Evolutionary conservation across 1,140 invertebrate genomes (phyloP).

Genomic region (Thaumetopoea pityocampa): DNA sequence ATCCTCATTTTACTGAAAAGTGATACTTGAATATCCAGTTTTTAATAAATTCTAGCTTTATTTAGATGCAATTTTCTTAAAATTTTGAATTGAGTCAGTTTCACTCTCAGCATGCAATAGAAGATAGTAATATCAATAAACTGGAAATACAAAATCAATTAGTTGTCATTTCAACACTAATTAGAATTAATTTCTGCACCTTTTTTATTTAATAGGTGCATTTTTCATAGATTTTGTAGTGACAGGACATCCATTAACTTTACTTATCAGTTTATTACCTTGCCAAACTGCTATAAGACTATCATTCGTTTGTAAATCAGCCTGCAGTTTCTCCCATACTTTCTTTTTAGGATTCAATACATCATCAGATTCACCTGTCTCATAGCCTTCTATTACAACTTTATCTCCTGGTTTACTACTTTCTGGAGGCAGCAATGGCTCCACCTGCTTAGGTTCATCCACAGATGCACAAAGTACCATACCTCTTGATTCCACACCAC

Average conservation of each 20-base stretch:
- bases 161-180: too few species aligned
- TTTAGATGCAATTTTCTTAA: too few species aligned
- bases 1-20: too few species aligned
- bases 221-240: slow-evolving; percentile 82
- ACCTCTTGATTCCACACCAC: slow-evolving; percentile 91
- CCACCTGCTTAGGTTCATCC: slow-evolving; percentile 87
- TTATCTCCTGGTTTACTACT: slow-evolving; percentile 86
- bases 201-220: slow-evolving; percentile 85
- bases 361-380: slow-evolving; percentile 87
- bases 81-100: too few species aligned
- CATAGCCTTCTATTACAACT: slow-evolving; percentile 88
- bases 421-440: slow-evolving; percentile 87
- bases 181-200: too few species aligned
- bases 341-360: slow-evolving; percentile 98
- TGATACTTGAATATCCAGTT: too few species aligned
- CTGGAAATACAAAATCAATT: too few species aligned
- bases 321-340: slow-evolving; percentile 94
- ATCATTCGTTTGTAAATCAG: slow-evolving; percentile 87
- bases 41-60: too few species aligned
- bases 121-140: too few species aligned
- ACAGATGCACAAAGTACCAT: slow-evolving; percentile 95
- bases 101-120: too few species aligned
- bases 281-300: slow-evolving; percentile 89
- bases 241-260: slow-evolving; percentile 80
- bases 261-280: slow-evolving; percentile 84